Evolutionary conservation across 2,113 vertebrate species (phyloP).

Genomic region (Bos indicus): DNA sequence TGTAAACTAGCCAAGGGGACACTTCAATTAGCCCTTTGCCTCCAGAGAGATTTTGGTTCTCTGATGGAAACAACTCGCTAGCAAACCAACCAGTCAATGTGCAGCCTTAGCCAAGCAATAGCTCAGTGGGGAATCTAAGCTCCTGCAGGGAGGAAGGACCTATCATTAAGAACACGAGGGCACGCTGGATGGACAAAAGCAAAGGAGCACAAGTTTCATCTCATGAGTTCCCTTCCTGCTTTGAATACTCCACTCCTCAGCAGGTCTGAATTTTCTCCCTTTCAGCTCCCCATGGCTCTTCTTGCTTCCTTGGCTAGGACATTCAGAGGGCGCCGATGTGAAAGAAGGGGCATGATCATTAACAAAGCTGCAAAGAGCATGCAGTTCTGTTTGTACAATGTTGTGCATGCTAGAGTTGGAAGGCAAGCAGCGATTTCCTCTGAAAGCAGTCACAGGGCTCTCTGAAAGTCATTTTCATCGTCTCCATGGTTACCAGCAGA

Average conservation of each 20-base stretch:
- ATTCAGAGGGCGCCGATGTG: conserved; percentile 11
- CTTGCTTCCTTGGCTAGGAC: conserved; percentile 38
- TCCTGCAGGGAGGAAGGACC: neutral
- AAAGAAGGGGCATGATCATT: neutral
- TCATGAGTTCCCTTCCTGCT: neutral
- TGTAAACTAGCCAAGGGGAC: neutral
- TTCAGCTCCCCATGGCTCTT: conserved; percentile 20
- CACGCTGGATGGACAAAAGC: neutral
- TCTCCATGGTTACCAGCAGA: conserved; percentile 69
- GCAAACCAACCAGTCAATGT: neutral
- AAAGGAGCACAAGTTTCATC: neutral
- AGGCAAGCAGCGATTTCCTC: conserved; percentile 53
- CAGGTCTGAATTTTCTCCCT: neutral
- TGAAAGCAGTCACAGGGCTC: conserved; percentile 45
- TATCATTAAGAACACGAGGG: neutral
- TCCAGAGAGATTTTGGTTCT: neutral
- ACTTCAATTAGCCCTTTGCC: neutral
- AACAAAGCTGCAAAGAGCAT: conserved; percentile 46
- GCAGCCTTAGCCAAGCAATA: neutral
- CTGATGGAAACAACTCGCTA: neutral
- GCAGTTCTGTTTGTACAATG: conserved; percentile 31
- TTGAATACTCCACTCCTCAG: neutral
- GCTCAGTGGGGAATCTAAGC: neutral
- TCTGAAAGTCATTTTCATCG: conserved; percentile 23
- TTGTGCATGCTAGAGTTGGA: conserved; percentile 21